phyloP scores from a whole-genome alignment of 2,113 vertebrate genomes.

The Apodemus sylvaticus region DNA sequence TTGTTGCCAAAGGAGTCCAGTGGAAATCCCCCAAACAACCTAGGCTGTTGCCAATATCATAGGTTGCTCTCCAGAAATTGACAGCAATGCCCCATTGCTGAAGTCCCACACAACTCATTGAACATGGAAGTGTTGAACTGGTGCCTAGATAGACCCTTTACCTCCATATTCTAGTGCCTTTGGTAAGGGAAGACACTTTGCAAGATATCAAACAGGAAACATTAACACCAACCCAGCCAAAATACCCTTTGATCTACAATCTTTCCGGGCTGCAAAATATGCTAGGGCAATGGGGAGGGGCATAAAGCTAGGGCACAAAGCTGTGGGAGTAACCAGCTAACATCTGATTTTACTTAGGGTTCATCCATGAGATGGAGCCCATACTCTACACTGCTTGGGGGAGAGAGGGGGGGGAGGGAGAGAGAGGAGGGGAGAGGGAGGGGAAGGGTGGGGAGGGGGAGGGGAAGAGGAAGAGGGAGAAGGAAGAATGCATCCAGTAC shows the following conservation, averaged over 20 bases:
- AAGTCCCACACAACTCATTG: background rate
- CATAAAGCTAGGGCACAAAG: background rate
- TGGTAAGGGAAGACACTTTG: background rate
- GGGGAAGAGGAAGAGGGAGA: no score
- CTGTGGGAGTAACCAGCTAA: background rate
- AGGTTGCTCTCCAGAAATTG: background rate
- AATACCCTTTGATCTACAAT: background rate
- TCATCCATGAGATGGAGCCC: no score
- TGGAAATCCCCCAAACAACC: background rate
- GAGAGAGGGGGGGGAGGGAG: background rate
- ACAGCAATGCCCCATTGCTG: background rate
- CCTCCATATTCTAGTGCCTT: background rate
- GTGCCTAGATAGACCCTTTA: background rate
- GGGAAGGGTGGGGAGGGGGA: fast-evolving
- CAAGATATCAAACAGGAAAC: background rate
- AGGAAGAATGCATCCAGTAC: background rate
- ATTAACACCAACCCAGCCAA: background rate
- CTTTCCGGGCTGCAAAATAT: background rate
- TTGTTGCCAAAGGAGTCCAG: background rate
- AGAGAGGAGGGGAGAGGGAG: no score
- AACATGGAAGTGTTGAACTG: background rate
- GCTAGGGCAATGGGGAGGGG: background rate
- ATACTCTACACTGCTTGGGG: background rate
- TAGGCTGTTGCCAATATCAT: background rate
- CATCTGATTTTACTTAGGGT: background rate